Percentiles rank a stretch among this genome's conserved stretches.
phyloP scores from a whole-genome alignment of 2,797 vertebrate genomes.

The Muscicapa comitata region DNA sequence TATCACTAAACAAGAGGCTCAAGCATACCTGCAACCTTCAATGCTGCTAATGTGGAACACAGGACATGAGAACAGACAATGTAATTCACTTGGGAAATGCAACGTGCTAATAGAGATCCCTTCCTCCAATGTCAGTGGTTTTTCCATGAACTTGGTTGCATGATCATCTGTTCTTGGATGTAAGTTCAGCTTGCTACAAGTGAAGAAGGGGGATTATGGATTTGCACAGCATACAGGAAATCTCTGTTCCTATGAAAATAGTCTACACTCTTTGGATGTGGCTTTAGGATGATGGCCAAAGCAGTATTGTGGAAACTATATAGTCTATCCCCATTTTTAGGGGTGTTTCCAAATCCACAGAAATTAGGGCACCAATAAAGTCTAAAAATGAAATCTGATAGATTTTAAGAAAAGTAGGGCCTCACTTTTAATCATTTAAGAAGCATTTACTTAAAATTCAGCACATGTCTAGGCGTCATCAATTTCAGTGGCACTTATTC shows the following conservation, averaged over 20 bases:
- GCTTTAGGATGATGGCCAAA: neutral
- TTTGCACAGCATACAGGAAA: neutral
- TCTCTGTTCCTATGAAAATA: neutral
- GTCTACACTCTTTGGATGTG: neutral
- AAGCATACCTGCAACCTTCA: neutral
- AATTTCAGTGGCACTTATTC: neutral
- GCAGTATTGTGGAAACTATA: neutral
- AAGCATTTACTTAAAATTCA: neutral
- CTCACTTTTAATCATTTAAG: neutral
- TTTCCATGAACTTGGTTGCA: neutral
- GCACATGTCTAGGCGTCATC: neutral
- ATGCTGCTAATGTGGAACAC: neutral
- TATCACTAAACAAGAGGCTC: neutral
- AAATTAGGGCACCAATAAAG: neutral
- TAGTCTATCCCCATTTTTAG: neutral
- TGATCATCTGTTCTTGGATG: neutral
- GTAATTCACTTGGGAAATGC: neutral
- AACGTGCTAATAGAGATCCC: neutral
- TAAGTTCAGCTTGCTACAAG: neutral
- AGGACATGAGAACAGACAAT: neutral
- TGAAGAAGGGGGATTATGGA: neutral
- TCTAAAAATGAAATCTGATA: neutral
- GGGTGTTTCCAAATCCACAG: neutral
- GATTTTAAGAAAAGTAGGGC: neutral
- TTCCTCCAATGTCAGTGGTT: neutral